Evolutionary conservation across 1,140 invertebrate species (phyloP).

Genomic region (Neodiprion pinetum): DNA sequence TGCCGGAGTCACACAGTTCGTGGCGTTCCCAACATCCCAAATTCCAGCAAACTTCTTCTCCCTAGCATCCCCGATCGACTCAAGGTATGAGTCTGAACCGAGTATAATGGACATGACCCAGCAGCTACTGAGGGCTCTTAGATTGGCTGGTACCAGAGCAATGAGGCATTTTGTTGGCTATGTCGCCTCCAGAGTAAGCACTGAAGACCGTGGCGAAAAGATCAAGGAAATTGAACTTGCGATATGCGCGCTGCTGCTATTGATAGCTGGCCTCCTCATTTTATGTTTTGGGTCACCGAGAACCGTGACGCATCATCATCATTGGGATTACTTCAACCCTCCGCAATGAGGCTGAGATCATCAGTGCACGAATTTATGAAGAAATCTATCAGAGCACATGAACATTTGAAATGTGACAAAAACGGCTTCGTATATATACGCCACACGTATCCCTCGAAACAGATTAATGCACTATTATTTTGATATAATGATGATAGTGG

Average conservation of each 20-base stretch:
- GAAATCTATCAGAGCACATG: not conserved
- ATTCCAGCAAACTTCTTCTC: conserved; percentile 47
- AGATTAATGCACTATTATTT: conserved; percentile 15
- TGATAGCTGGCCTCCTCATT: conserved; percentile 76
- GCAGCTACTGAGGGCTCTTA: conserved; percentile 71
- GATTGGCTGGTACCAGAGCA: conserved; percentile 67
- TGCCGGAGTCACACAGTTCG: conserved; percentile 37
- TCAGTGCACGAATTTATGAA: not conserved
- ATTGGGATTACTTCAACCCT: conserved; percentile 86
- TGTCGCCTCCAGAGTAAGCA: conserved; percentile 65
- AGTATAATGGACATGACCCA: conserved; percentile 65
- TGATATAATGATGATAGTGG: conserved; percentile 15
- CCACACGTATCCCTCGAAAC: not conserved
- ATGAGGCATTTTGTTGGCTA: conserved; percentile 71
- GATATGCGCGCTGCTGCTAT: conserved; percentile 75
- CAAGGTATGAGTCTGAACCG: conserved; percentile 36
- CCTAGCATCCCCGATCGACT: conserved; percentile 25
- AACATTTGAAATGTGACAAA: not conserved
- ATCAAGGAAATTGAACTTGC: conserved; percentile 74
- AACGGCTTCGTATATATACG: conserved; percentile 6
- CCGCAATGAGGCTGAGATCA: conserved; percentile 55
- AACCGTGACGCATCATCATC: conserved; percentile 77
- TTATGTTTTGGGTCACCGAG: conserved; percentile 72
- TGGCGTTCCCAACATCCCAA: conserved; percentile 47
- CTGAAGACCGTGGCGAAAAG: conserved; percentile 65